Evolutionary conservation across 53 echinoderm and acorn worm genomes (phyloP), one percentile per base, ranked within the genome.

Genomic region (Mesocentrotus franciscanus): DNA sequence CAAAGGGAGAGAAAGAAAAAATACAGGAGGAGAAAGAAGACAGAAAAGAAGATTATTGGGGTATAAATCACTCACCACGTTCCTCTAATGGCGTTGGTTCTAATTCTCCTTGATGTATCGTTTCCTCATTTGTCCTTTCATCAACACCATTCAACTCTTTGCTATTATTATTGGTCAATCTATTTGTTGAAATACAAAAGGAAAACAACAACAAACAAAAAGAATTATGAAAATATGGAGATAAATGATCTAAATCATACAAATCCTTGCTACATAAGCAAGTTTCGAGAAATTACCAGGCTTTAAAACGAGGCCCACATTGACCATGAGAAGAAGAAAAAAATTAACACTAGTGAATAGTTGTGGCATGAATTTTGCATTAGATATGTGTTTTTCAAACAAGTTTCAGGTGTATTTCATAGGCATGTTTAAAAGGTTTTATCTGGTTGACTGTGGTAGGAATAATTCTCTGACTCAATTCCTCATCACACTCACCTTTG

Each of bases 401-500:
- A 49, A 4, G 49, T 49, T 49, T 49, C 49, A 49, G 6, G 6
- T 49, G 49, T 49, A 49, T 49, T 49, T 49, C 49, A 49, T 49
- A 49, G 2, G 49, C 49, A 49, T 4, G 3, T 49, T 0, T 49
- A 49, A 49, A 49, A 49, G 5, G 49, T 49, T 5, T 49, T 49
- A 49, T 49, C 49, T 6, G 3, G 39, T 1, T 49, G 49, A 4
- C 49, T 5, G 0, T 49, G 49, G 49, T 49, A 49, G 49, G 49
- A 4, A 4, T 49, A 49, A 4, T 5, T 4, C 49, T 2, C 49
- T 49, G 49, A 49, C 4, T 62, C 18, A 62, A 62, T 62, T 16
- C 18, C 62, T 62, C 15, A 62, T 8, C 17, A 26, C 22, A 68
- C 56, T 78, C 14, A 97, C 97, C 97, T 97, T 18, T 96, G 96